phyloP scores from a whole-genome alignment of 2,888 invertebrate species.

The Griposia aprilina region DNA sequence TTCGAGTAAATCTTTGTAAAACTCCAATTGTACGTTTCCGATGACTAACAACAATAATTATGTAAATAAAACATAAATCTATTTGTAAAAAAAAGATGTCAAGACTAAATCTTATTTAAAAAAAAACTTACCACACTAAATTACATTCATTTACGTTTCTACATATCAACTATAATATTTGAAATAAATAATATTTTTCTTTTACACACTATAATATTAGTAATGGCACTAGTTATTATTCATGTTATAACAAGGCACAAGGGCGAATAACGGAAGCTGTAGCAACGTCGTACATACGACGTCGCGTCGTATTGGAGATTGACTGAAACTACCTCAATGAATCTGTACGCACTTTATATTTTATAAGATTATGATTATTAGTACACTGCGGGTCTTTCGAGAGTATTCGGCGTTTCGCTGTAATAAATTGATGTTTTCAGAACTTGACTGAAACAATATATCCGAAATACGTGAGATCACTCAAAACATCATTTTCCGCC shows the following conservation, averaged over 20 bases:
- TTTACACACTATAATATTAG: slow-evolving; percentile 76
- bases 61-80: slow-evolving; percentile 25
- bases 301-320: slow-evolving; percentile 49
- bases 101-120: slow-evolving; percentile 47
- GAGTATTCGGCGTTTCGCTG: slow-evolving; percentile 30
- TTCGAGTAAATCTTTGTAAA: neutral
- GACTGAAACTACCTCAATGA: slow-evolving; percentile 52
- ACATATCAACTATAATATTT: slow-evolving; percentile 62
- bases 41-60: slow-evolving; percentile 5
- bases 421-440: slow-evolving; percentile 35
- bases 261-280: slow-evolving; percentile 64
- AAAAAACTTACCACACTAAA: slow-evolving; percentile 60
- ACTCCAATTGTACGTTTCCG: slow-evolving; percentile 31
- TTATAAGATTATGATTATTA: slow-evolving; percentile 44
- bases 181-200: slow-evolving; percentile 70
- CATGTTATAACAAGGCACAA: slow-evolving; percentile 79
- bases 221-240: slow-evolving; percentile 85
- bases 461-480: slow-evolving; percentile 50
- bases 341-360: slow-evolving; percentile 41
- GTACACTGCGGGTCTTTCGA: slow-evolving; percentile 41
- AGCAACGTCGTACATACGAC: slow-evolving; percentile 39
- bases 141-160: slow-evolving; percentile 59
- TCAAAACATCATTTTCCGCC: slow-evolving; percentile 32
- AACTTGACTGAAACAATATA: slow-evolving; percentile 24
- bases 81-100: slow-evolving; percentile 42